Evolutionary conservation across 2,113 vertebrate species (phyloP), one percentile per base, ranked within the genome.

Genomic region (Arvicanthis niloticus): DNA sequence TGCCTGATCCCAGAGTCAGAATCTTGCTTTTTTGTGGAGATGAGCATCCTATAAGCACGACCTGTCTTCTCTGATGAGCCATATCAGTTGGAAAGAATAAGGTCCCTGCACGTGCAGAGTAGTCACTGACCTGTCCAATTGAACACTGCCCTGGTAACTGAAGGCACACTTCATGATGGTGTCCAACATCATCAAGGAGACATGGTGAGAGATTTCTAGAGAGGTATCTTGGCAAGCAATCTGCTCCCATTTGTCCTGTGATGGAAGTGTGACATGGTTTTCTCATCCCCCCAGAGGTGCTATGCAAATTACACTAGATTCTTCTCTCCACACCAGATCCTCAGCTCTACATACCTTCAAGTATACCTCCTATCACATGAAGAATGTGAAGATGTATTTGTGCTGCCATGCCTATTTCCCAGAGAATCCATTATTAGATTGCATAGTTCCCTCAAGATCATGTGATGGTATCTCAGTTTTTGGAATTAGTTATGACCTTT

Each of bases 1-100:
- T 72, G 16, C 40, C 37, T n/a, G 17, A n/a, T 12, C 0, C 1
- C 15, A 0, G 99, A 99, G 65, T 58, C 3, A 72, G 24, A 67
- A 48, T n/a, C 48, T 76, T 56, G 7, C 15, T 68, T 29, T 29
- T 75, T 21, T 31, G 65, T 67, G 8, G 29, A 67, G 11, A 31
- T 67, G 11, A 67, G 10, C 29, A 31, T 67, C 29, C 62, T 65
- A 65, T 67, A 31, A 31, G 4, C 65, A 4, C 29, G 4, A 67
- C 17, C 8, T 72, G 37, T 40, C 37, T 60, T n/a, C 70, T 40
- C 37, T 19, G 37, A 7, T 72, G 17, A 72, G 16, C 17, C 37
- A 7, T 37, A n/a, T 9, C 37, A 72, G 37, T n/a, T 9, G 17
- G 70, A 21, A 37, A 40, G 37, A 72, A n/a, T 40, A n/a, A 72